A percentile compares a stretch with the other conserved stretches of the same genome.
Evolutionary conservation across 2,113 vertebrate genomes (phyloP).

Genomic region (Sus scrofa): DNA sequence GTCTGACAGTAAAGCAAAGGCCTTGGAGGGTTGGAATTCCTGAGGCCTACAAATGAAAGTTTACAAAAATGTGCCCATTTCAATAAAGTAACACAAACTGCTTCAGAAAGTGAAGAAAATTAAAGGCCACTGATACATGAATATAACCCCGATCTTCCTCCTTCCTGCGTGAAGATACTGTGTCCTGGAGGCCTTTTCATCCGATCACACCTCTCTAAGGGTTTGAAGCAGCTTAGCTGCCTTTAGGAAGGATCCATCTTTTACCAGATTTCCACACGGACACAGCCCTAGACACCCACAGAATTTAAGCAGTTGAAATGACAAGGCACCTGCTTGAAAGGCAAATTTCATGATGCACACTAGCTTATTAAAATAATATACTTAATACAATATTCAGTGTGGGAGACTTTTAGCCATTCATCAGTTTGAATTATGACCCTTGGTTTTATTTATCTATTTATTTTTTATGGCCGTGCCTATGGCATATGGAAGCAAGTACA

Average conservation of each 20-base stretch:
- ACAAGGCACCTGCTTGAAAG: not conserved
- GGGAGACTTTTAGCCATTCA: not conserved
- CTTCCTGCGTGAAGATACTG: not conserved
- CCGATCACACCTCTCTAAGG: not conserved
- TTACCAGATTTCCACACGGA: not conserved
- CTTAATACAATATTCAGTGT: not conserved
- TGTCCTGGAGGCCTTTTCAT: not conserved
- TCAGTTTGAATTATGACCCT: not conserved
- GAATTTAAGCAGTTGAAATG: not conserved
- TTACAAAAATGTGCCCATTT: not conserved
- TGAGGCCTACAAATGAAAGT: constrained; percentile 84
- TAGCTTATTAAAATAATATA: not conserved
- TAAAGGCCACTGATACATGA: too few relatives aligned
- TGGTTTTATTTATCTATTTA: not conserved
- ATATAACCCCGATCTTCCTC: not conserved
- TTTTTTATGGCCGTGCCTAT: too few relatives aligned
- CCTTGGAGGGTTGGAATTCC: constrained; percentile 93
- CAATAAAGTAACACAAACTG: constrained; percentile 45
- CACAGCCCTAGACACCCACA: not conserved
- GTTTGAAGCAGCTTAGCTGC: not conserved
- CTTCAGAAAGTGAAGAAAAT: constrained; percentile 35
- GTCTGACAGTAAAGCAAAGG: constrained; percentile 91
- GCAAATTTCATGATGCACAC: not conserved
- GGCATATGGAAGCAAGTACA: constrained; percentile 84
- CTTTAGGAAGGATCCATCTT: not conserved